Percentiles rank a stretch among this genome's conserved stretches.
Evolutionary conservation across 35 echinoderm and acorn worm genomes (phyloP).

Genomic region (Hemicentrotus pulcherrimus): DNA sequence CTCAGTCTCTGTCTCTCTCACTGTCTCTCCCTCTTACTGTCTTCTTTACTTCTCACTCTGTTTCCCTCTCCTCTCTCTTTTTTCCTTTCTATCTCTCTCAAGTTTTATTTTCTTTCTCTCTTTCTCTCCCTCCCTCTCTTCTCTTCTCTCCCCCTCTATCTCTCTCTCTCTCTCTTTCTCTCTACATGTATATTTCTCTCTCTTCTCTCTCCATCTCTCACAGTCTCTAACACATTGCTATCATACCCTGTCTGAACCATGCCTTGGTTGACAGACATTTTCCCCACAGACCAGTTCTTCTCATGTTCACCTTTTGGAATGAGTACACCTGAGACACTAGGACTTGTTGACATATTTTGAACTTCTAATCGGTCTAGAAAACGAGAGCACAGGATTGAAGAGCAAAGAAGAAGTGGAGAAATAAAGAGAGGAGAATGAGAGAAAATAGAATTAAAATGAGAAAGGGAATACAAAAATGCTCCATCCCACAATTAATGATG

Average conservation of each 20-base stretch:
- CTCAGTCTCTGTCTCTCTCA: too few species aligned
- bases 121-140: too few species aligned
- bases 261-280: background rate
- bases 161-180: background rate
- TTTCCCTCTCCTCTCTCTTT: too few species aligned
- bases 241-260: slow-evolving; percentile 7
- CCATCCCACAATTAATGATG: too few species aligned
- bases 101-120: too few species aligned
- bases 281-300: background rate
- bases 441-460: background rate
- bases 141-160: too few species aligned
- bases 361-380: background rate
- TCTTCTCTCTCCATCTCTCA: background rate
- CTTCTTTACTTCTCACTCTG: too few species aligned
- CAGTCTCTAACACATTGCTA: background rate
- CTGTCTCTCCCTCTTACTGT: too few species aligned
- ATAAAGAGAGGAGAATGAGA: background rate
- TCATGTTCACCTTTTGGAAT: background rate
- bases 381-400: background rate
- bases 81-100: too few species aligned
- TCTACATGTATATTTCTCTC: background rate
- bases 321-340: slow-evolving; percentile 4
- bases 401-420: background rate
- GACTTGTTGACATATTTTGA: slow-evolving; percentile 15
- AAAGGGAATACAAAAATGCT: background rate